Evolutionary conservation across 2,888 invertebrate genomes (phyloP), one percentile per base, ranked within the genome.

Genomic region (Crocallis elinguaria): DNA sequence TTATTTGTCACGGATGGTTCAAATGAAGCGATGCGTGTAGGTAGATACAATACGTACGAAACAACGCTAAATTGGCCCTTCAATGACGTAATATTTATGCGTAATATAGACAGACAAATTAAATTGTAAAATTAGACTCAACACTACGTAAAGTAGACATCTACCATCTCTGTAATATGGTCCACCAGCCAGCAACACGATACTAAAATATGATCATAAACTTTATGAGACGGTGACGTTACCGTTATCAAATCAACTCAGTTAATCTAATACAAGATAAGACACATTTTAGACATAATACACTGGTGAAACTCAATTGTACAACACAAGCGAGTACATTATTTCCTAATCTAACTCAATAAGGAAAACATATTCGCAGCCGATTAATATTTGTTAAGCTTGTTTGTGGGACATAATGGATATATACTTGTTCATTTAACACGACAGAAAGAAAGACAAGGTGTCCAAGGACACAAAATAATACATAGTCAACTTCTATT

Each of bases 141-240:
- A n/a, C n/a, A n/a, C n/a, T n/a, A n/a, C n/a, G n/a, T n/a, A n/a
- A n/a, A n/a, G n/a, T n/a, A n/a, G n/a, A n/a, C n/a, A n/a, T n/a
- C n/a, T n/a, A n/a, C n/a, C 80, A 73, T 79, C 80, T 74, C 62
- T 64, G n/a, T n/a, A n/a, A n/a, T 59, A 70, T 66, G 60, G 72
- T 63, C 63, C 56, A 61, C n/a, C 66, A 52, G 63, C 61, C 48
- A 64, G 60, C 63, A 71, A 75, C 74, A 72, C 73, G 46, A 76
- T 70, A 66, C 50, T 49, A 37, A 64, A 69, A 73, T 75, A 29
- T 70, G 70, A 73, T 49, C 59, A 57, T 62, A 66, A 63, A 63
- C 61, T 53, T 36, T 25, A 45, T 48, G 46, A 37, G 36, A 21
- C 1, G 25, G 45, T 45, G 43, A 53, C 46, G 44, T 42, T 38